Percentiles rank a stretch among this genome's conserved stretches.
phyloP scores from a whole-genome alignment of 2,113 vertebrate species.

The Emydura subglobosa region DNA sequence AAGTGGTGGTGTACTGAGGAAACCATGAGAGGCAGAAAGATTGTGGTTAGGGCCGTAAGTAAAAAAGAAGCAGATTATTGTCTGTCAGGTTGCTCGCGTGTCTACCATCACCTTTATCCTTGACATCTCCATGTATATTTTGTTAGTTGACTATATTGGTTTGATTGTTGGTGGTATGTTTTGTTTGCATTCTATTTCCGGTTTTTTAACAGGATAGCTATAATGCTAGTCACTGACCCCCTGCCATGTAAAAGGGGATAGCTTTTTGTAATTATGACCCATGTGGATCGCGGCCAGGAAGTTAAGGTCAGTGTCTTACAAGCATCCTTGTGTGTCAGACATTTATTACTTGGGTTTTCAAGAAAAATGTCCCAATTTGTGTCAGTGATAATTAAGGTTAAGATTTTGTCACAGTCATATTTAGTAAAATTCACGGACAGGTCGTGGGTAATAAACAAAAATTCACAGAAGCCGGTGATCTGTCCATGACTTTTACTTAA shows the following conservation, averaged over 20 bases:
- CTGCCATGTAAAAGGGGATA: conserved; percentile 59
- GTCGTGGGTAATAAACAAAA: too few relatives aligned
- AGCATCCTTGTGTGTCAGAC: conserved; percentile 47
- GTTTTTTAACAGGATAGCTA: conserved; percentile 63
- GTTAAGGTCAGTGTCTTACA: conserved; percentile 68
- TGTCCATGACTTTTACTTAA: too few relatives aligned
- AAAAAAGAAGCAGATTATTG: conserved; percentile 71
- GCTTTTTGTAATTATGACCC: conserved; percentile 60
- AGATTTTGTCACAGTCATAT: too few relatives aligned
- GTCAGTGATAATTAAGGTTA: conserved; percentile 10
- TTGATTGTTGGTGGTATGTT: conserved; percentile 58
- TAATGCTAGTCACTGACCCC: neutral
- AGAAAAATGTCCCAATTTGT: conserved; percentile 45
- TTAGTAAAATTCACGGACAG: too few relatives aligned
- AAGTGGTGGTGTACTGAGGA: conserved; percentile 75
- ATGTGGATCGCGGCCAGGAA: conserved; percentile 71
- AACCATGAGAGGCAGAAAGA: conserved; percentile 70
- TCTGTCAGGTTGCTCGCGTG: conserved; percentile 42
- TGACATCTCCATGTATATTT: conserved; percentile 53
- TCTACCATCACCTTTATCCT: conserved; percentile 32
- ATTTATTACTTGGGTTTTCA: conserved; percentile 60
- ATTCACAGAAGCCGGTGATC: too few relatives aligned
- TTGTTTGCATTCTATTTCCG: conserved; percentile 42
- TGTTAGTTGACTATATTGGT: conserved; percentile 65
- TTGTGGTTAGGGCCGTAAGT: conserved; percentile 71